Base-by-base conservation (phyloP, 2,113 vertebrate genomes). In the Takifugu flavidus region DNA sequence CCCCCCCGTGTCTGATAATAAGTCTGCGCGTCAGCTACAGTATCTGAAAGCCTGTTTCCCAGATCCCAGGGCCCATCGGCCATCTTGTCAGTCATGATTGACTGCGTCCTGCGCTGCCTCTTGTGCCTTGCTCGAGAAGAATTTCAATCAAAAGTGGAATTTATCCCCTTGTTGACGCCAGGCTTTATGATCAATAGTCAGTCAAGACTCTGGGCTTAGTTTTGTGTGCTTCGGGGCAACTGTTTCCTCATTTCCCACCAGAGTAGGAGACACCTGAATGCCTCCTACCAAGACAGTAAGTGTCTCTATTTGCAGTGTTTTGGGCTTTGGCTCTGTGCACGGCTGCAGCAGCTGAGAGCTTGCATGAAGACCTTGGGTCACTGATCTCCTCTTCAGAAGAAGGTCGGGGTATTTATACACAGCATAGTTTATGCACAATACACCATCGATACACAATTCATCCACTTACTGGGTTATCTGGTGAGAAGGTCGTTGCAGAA, bases 131-230 rank as follows among this genome's bases (percentile, higher is more conserved):
- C 70, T 78, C 68, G 70, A 87, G 79, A 67, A 65, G 78, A 86
- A 86, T 86, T 84, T 82, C 81, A 88, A 84, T 88, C 83, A 83
- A 78, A 47, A 78, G 74, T 74, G 59, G 78, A 83, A 88, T 85
- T 82, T 75, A 67, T 83, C 62, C 78, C 67, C 78, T 67, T 83
- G 84, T 83, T 82, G 85, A 86, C 83, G 78, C 62, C 53, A 31
- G 67, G 73, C 73, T 79, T 53, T 44, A 53, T 63, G 82, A 89
- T 90, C 82, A 62, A 90, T 87, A 86, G 62, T 53, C 65, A 78
- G 81, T 70, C 83, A 82, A 84, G 83, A 80, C 74, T 83, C 81
- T 79, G 67, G 80, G 74, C 73, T 77, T 64, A 73, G 74, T 68
- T 74, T 79, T 66, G 75, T 65, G 63, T 68, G 74, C 72, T 77